Percentiles rank a stretch among this genome's conserved stretches.
These are phyloP conservation scores for Cartodere bifasciata DNA, from an alignment of 2,888 invertebrate species.

Conservation along the genomic window DNA sequence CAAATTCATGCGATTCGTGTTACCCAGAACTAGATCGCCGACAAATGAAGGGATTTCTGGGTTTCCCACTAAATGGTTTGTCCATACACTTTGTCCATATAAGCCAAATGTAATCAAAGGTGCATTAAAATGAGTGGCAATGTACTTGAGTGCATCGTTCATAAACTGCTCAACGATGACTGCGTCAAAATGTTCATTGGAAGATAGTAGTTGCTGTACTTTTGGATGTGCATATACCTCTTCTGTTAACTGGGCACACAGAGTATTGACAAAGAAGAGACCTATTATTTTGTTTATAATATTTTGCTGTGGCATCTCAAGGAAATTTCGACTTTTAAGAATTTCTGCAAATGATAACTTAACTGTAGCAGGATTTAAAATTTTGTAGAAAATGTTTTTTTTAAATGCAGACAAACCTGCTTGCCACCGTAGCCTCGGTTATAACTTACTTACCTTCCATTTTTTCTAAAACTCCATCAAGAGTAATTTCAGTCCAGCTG, in stretches of 20 bases:
- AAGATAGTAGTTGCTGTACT: constrained; percentile 22
- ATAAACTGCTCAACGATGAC: constrained; percentile 34
- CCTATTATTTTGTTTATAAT: no score
- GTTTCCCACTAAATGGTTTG: constrained; percentile 37
- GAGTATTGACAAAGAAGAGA: no score
- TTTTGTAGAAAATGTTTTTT: no score
- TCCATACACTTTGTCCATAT: constrained; percentile 33
- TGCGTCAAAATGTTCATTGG: constrained; percentile 29
- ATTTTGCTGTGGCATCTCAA: no score
- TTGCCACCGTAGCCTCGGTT: no score
- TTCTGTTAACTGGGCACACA: constrained; percentile 11
- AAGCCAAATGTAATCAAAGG: constrained; percentile 32
- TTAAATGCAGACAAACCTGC: no score
- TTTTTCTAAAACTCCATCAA: no score
- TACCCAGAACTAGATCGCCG: constrained; percentile 33
- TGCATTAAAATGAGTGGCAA: constrained; percentile 27
- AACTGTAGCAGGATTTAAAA: no score
- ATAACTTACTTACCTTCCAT: no score
- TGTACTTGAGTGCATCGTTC: constrained; percentile 34
- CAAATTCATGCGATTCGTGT: constrained; percentile 36
- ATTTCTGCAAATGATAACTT: no score
- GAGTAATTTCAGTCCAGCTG: no score
- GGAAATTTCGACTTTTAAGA: no score
- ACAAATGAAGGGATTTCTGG: constrained; percentile 38
- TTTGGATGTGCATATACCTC: constrained; percentile 13